A percentile compares a stretch with the other conserved stretches of the same genome.
phyloP scores from a whole-genome alignment of 2,797 vertebrate species.

The Neomorphus geoffroyi region DNA sequence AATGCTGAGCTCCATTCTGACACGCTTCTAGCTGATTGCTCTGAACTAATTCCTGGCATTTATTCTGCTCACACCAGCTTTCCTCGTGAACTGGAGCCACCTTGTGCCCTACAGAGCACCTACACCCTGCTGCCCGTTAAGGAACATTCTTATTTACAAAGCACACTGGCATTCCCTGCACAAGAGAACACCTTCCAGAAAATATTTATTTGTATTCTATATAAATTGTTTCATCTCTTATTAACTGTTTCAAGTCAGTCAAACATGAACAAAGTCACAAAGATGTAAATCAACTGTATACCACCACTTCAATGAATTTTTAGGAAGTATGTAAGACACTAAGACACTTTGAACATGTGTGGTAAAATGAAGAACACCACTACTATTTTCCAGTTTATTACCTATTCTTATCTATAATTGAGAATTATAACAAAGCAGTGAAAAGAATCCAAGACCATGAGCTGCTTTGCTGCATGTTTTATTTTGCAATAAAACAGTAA shows the following conservation, averaged over 20 bases:
- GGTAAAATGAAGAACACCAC: background rate
- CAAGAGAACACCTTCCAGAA: background rate
- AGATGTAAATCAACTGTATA: background rate
- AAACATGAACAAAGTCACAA: background rate
- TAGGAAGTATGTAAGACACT: background rate
- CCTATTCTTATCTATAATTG: background rate
- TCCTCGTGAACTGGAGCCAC: conserved; percentile 75
- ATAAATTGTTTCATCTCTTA: background rate
- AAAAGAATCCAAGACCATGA: background rate
- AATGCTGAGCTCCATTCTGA: background rate
- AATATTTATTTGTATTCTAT: background rate
- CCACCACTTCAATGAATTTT: background rate
- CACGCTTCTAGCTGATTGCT: background rate
- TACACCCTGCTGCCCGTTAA: background rate
- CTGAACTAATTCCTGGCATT: background rate
- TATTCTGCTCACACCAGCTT: background rate
- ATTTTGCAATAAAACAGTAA: background rate
- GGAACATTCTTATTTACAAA: background rate
- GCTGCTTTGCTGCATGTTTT: background rate
- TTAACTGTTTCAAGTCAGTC: background rate
- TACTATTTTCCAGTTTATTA: background rate
- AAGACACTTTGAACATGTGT: background rate
- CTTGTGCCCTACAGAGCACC: conserved; percentile 72
- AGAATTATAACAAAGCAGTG: background rate
- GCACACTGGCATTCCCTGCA: background rate